Evolutionary conservation across 2,797 vertebrate species (phyloP).

Genomic region (Neopelma chrysocephalum): DNA sequence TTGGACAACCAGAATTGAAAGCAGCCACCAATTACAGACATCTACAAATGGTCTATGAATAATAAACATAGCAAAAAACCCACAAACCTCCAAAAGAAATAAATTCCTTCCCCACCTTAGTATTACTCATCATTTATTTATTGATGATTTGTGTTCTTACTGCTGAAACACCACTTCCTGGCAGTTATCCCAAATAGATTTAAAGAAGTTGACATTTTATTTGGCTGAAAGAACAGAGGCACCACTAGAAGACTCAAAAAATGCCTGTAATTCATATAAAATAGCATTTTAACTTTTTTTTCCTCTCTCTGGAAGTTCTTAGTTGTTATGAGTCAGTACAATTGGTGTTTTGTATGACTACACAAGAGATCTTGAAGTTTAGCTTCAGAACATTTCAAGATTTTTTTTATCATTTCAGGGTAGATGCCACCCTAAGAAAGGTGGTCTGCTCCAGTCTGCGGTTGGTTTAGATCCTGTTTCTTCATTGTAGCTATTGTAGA

Average conservation of each 20-base stretch:
- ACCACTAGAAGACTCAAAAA: neutral
- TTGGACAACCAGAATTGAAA: neutral
- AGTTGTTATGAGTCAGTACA: neutral
- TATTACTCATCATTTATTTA: neutral
- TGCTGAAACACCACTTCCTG: constrained; percentile 1
- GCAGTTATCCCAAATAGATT: neutral
- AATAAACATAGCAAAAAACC: neutral
- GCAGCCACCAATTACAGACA: neutral
- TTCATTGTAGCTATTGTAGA: neutral
- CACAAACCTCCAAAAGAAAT: neutral
- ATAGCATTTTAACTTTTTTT: neutral
- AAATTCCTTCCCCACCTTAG: neutral
- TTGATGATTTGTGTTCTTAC: neutral
- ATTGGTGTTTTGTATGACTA: neutral
- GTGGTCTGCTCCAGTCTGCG: neutral
- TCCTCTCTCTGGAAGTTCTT: neutral
- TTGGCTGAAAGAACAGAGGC: neutral
- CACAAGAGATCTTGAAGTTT: neutral
- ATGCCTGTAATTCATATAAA: neutral
- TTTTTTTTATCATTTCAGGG: neutral
- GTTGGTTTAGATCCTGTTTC: neutral
- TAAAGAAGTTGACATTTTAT: neutral
- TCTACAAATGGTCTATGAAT: neutral
- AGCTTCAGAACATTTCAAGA: neutral
- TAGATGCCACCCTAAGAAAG: neutral